Base-by-base conservation (phyloP, 2,113 vertebrate genomes). In the human region DNA sequence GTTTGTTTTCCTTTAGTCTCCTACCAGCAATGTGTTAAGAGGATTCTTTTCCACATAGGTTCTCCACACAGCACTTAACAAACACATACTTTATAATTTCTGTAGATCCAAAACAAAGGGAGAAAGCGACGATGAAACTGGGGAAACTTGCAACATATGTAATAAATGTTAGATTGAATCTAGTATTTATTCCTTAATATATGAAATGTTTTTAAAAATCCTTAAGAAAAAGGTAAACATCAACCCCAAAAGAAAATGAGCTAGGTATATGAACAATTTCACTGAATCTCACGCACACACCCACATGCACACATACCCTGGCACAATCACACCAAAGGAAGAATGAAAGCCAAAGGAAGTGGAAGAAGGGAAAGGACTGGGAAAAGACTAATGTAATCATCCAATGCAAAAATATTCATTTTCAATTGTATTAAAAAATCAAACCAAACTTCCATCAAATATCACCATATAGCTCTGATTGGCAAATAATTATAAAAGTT, bases 141-240 rank as follows among this genome's bases (percentile, higher is more conserved):
- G 23, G 25, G 1, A 5, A 89, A 76, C 61, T 1, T 66, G 18
- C 13, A 86, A 59, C 35, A 61, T 4, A 83, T 7, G 8, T 79
- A 45, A 57, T 25, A 68, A 76, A 57, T 57, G 43, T 22, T 92
- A 92, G 68, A 82, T 1, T 83, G 45, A 57, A 81, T 75, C 10
- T n/a, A 82, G 7, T 30, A 76, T 32, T 64, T 72, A 38, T 23
- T 93, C 16, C 5, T 76, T 73, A 88, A 73, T 55, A 89, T 43
- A 72, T 40, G 20, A 79, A 79, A 8, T n/a, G 0, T 64, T 16
- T 89, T 83, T 82, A 45, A 91, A 84, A 97, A 76, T 52, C 18
- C 76, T 92, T 92, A 91, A 40, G 50, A 61, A 72, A 78, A 93
- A 93, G 30, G 38, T 40, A 94, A 66, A 32, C 13, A 97, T 88